These are phyloP conservation scores for human DNA, from an alignment of 2,113 vertebrate species.

Conservation along the genomic window DNA sequence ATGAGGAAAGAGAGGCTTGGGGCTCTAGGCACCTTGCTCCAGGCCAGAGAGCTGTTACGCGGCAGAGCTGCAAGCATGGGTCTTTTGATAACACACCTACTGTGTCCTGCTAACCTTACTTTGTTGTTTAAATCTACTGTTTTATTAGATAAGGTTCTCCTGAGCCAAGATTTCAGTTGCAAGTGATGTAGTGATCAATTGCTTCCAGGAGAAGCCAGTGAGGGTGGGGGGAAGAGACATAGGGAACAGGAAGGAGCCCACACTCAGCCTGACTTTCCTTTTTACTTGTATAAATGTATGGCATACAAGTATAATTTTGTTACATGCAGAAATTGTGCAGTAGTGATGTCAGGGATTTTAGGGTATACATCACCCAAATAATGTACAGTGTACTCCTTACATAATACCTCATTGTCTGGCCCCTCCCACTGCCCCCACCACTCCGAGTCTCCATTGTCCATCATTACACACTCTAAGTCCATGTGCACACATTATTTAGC, in stretches of 20 bases:
- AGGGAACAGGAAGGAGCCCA: background rate
- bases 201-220: background rate
- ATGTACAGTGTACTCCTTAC: too few relatives aligned
- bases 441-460: too few relatives aligned
- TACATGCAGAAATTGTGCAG: too few relatives aligned
- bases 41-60: background rate
- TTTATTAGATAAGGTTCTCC: background rate
- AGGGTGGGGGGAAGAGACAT: rapidly evolving
- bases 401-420: too few relatives aligned
- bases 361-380: too few relatives aligned
- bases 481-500: too few relatives aligned
- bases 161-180: background rate
- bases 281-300: too few relatives aligned
- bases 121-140: background rate
- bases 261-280: background rate
- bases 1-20: background rate
- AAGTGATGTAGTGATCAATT: background rate
- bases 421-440: too few relatives aligned
- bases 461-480: too few relatives aligned
- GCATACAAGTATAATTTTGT: too few relatives aligned
- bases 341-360: too few relatives aligned
- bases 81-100: background rate
- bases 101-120: background rate
- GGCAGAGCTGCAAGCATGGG: background rate
- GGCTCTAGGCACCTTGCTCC: background rate